phyloP scores from a whole-genome alignment of 2,113 vertebrate species.

The Hystrix brachyura region DNA sequence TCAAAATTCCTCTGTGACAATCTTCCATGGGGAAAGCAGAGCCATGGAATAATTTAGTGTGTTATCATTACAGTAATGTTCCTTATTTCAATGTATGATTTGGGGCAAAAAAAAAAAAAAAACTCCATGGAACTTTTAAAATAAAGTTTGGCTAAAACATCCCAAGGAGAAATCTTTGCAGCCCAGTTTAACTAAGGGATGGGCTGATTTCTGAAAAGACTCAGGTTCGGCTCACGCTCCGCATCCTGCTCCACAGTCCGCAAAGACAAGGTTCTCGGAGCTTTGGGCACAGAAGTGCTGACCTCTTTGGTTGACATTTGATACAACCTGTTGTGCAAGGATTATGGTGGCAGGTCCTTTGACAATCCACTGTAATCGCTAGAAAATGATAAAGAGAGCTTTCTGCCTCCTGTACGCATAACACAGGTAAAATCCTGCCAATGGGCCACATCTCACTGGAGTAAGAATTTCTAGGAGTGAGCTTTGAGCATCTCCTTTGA shows the following conservation, averaged over 20 bases:
- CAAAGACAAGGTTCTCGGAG: neutral
- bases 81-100: slow-evolving; percentile 45
- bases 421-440: neutral
- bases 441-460: neutral
- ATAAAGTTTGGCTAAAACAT: neutral
- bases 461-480: neutral
- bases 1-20: neutral
- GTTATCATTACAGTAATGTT: neutral
- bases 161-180: neutral
- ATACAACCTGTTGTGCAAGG: neutral
- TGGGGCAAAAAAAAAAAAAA: slow-evolving; percentile 24
- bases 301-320: neutral
- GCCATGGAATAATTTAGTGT: neutral
- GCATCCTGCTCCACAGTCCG: neutral
- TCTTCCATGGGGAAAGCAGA: neutral
- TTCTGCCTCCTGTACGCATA: neutral
- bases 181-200: neutral
- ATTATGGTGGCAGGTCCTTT: neutral
- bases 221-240: neutral
- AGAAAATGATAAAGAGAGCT: neutral
- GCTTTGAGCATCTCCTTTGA: neutral
- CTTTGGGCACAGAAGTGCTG: neutral
- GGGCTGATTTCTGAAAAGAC: neutral
- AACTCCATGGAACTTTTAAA: neutral
- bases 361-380: neutral